Base-by-base conservation (phyloP, 2,113 vertebrate genomes). In the Arothron firmamentum region DNA sequence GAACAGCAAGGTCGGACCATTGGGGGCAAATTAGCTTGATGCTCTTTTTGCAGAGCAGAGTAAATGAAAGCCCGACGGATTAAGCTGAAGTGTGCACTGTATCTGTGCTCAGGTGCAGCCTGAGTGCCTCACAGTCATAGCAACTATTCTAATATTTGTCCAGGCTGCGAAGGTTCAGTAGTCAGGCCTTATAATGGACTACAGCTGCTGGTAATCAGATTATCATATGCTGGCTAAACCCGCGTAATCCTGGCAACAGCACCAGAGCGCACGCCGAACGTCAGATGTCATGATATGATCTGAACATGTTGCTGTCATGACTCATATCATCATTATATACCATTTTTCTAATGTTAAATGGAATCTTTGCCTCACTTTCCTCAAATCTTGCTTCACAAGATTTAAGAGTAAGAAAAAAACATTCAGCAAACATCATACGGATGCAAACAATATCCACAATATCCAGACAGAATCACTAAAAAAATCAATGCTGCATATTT, bases 21-120 rank as follows among this genome's bases (percentile, higher is more conserved):
- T 65, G 81, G 80, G 87, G 81, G 79, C 75, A 90, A 87, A 88
- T 88, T 89, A 78, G 67, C 70, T 79, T 80, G 81, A 90, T 90
- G 82, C 73, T 85, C 78, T 77, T 82, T 89, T 86, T 83, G 62
- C 63, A 72, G 83, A 87, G 77, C 75, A 66, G 72, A 84, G 74
- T 79, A 87, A 88, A 88, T 89, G 78, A 87, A 87, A 87, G 75
- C 84, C 80, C 78, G 17, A 25, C 45, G 82, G 83, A 80, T 74
- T 59, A 55, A 55, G 46, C 59, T 75, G 52, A 84, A 70, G 65
- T 76, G 80, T 78, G 79, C 56, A 59, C 5, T 61, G 54, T 57
- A 81, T 70, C 77, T 59, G 56, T 41, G 66, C 70, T 74, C 58
- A 51, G 53, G 59, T 75, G 63, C 57, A 56, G 21, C 47, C 45